These are phyloP conservation scores for Onychomys arenicola DNA, from an alignment of 2,797 vertebrate genomes.

Conservation along the genomic window DNA sequence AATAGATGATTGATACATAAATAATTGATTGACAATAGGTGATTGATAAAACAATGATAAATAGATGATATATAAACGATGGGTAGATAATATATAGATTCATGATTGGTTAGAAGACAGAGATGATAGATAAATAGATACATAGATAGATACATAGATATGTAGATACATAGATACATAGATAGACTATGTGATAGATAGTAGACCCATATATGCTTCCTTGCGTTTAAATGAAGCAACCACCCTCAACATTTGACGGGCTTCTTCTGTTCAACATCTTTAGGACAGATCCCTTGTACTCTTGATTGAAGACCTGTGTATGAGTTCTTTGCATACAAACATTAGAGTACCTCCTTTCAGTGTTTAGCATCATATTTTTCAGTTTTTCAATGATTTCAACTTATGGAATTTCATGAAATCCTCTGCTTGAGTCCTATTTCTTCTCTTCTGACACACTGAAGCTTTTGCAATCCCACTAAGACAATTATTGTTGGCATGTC, in stretches of 20 bases:
- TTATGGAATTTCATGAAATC: not conserved
- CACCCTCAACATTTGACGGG: not conserved
- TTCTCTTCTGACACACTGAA: not conserved
- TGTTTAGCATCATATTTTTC: not conserved
- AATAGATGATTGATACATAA: not conserved
- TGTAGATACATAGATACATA: not conserved
- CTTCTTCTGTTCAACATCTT: not conserved
- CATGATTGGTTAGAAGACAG: not conserved
- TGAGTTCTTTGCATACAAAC: not conserved
- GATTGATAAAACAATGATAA: not conserved
- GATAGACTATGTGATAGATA: not conserved
- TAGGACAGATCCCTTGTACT: not conserved
- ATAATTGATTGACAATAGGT: not conserved
- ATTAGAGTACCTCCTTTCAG: not conserved
- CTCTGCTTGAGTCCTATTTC: not conserved
- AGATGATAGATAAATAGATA: not conserved
- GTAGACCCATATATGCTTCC: not conserved
- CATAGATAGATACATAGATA: not conserved
- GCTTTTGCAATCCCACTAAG: not conserved
- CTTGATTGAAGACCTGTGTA: not conserved
- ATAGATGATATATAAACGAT: not conserved
- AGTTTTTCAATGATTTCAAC: not conserved
- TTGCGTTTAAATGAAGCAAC: not conserved
- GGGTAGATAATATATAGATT: not conserved
- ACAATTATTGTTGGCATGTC: not conserved